Conservation (phyloP, 2,888 invertebrate species). For the Drosophila cognata region DNA sequence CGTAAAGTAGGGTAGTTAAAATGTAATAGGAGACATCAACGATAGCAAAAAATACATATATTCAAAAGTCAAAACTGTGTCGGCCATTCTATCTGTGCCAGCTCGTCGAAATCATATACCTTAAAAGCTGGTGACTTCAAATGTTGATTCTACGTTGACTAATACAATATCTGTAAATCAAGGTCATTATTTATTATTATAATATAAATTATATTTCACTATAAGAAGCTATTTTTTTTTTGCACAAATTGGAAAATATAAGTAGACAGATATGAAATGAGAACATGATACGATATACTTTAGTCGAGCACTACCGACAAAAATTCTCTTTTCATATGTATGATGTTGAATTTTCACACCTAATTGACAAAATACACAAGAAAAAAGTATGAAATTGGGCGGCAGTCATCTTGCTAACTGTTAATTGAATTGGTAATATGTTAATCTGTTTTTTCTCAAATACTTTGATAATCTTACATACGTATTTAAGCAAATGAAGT, state of each 20-base stretch:
- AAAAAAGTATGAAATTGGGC: constrained; percentile 19
- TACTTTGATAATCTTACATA: constrained; percentile 24
- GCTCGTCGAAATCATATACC: background rate
- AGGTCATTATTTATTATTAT: background rate
- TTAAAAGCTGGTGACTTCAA: background rate
- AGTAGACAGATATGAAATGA: background rate
- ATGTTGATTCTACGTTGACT: background rate
- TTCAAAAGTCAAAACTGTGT: background rate
- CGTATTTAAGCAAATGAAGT: constrained; percentile 21
- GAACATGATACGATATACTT: background rate
- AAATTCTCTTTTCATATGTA: background rate
- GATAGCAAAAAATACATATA: background rate
- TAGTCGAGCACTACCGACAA: background rate
- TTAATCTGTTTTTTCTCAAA: constrained; percentile 17
- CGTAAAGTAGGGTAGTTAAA: background rate
- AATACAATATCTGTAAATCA: background rate
- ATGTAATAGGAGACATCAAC: background rate
- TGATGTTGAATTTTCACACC: constrained; percentile 21
- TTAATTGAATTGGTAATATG: constrained; percentile 5
- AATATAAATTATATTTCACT: background rate
- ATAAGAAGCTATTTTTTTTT: background rate
- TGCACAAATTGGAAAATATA: background rate
- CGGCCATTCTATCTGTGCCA: background rate
- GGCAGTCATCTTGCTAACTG: constrained; percentile 18
- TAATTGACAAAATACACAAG: constrained; percentile 35